These are phyloP conservation scores for Synergus gifuensis DNA, from an alignment of 2,888 invertebrate species.

Conservation along the genomic window DNA sequence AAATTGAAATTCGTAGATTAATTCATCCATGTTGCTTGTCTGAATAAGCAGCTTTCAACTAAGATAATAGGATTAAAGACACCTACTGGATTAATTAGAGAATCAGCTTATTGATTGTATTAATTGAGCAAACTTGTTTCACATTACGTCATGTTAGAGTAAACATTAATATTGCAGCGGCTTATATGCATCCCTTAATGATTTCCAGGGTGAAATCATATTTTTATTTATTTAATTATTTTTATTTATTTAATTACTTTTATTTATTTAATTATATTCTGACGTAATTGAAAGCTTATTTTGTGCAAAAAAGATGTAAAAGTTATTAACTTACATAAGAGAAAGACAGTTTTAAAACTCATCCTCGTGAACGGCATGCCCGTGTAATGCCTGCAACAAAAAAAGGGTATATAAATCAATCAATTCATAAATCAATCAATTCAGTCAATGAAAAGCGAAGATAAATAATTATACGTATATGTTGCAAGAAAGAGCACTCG, in stretches of 20 bases:
- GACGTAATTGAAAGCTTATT: not conserved
- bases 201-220: too few species aligned
- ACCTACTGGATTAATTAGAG: too few species aligned
- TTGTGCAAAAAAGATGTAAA: not conserved
- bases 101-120: too few species aligned
- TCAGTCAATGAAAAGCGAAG: constrained; percentile 17
- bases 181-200: not conserved
- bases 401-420: constrained; percentile 46
- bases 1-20: too few species aligned
- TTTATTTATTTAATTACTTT: too few species aligned
- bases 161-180: not conserved
- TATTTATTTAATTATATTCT: too few species aligned
- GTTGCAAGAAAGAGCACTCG: constrained; percentile 2
- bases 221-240: too few species aligned
- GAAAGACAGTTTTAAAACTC: constrained; percentile 64
- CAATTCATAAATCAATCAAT: constrained; percentile 27
- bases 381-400: constrained; percentile 67
- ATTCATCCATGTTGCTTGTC: too few species aligned
- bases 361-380: constrained; percentile 66
- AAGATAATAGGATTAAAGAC: too few species aligned
- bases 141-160: not conserved
- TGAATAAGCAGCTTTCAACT: too few species aligned
- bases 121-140: too few species aligned
- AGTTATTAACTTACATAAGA: constrained; percentile 68
- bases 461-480: constrained; percentile 31